Evolutionary conservation across 2,113 vertebrate species (phyloP).

Genomic region (Empidonax alnorum): DNA sequence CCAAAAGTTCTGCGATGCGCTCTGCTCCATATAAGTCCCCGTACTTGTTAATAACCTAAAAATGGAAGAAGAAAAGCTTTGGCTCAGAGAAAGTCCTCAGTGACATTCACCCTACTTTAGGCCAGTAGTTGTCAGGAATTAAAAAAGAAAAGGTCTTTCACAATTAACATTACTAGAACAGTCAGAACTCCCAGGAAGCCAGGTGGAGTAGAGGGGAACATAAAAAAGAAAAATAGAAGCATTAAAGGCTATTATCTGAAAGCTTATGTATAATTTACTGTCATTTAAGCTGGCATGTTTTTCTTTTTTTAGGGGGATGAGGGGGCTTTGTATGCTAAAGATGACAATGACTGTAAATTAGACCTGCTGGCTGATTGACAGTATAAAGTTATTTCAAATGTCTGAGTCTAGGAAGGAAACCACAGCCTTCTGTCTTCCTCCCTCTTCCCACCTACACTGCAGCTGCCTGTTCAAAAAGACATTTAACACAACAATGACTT

Average conservation of each 20-base stretch:
- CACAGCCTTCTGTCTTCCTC: slow-evolving; percentile 16
- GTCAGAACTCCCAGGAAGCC: slow-evolving; percentile 16
- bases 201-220: neutral
- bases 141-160: neutral
- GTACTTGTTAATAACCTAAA: slow-evolving; percentile 97
- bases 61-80: neutral
- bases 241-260: slow-evolving; percentile 40
- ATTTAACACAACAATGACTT: neutral
- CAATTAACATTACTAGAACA: slow-evolving; percentile 23
- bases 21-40: slow-evolving; percentile 95
- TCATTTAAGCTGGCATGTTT: slow-evolving; percentile 51
- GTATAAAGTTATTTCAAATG: neutral
- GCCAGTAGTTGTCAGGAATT: neutral
- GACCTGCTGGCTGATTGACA: slow-evolving; percentile 36
- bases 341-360: slow-evolving; percentile 49
- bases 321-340: slow-evolving; percentile 31
- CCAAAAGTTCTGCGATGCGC: slow-evolving; percentile 94
- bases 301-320: slow-evolving; percentile 43
- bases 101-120: neutral
- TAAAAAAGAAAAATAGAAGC: slow-evolving; percentile 18
- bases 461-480: neutral
- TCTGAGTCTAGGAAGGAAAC: slow-evolving; percentile 26
- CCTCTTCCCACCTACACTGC: neutral
- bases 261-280: slow-evolving; percentile 49
- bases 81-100: neutral